Evolutionary conservation across 92 coral and sea anemone genomes (phyloP), one percentile per base, ranked within the genome.

Genomic region (Galaxea fascicularis): DNA sequence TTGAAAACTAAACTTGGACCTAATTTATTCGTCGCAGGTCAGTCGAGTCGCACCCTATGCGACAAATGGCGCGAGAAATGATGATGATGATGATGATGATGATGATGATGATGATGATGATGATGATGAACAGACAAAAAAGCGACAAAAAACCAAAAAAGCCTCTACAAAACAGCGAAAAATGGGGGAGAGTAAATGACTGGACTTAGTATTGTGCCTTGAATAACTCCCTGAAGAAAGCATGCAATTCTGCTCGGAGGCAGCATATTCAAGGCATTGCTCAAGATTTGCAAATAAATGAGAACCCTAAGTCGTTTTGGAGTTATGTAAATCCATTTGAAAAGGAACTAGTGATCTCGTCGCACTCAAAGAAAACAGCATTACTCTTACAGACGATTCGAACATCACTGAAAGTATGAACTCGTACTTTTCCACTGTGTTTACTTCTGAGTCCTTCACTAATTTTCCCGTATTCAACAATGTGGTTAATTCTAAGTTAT

Each of bases 141-240:
- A n/a, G n/a, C n/a, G n/a, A n/a, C n/a, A n/a, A n/a, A n/a, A n/a
- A n/a, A n/a, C n/a, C n/a, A n/a, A n/a, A n/a, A n/a, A n/a, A n/a
- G n/a, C n/a, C n/a, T n/a, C n/a, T n/a, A n/a, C n/a, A n/a, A n/a
- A n/a, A n/a, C n/a, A n/a, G n/a, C n/a, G n/a, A n/a, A n/a, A n/a
- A n/a, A n/a, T 30, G 73, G 24, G 78, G 74, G 16, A 49, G 62
- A 26, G 63, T n/a, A 74, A 74, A 74, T 46, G 78, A 74, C 78
- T 74, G 78, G 78, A 30, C 44, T 0, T 63, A 22, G 47, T 74
- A 74, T 21, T 15, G 63, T 10, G 63, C 64, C n/a, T n/a, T 74
- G 46, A 74, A 74, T 53, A 26, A 51, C 17, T 67, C n/a, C n/a
- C n/a, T n/a, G n/a, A n/a, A n/a, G n/a, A n/a, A n/a, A n/a, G n/a